phyloP scores from a whole-genome alignment of 2,113 vertebrate genomes.

The Pachycephala philippinensis region DNA sequence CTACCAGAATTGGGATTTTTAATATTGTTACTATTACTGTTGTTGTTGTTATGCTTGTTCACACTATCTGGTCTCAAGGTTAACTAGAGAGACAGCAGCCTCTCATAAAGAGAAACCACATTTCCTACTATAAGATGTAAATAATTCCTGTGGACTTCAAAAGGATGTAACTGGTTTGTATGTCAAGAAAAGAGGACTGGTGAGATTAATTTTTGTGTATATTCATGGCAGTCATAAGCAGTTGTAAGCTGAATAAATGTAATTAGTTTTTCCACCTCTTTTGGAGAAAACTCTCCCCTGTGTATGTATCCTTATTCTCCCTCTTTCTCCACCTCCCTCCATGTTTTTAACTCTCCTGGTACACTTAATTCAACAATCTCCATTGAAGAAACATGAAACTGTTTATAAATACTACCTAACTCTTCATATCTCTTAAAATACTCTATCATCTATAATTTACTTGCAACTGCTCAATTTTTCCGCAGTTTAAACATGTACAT shows the following conservation, averaged over 20 bases:
- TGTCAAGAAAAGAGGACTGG: not conserved
- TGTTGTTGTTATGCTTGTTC: not conserved
- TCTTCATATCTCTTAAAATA: not conserved
- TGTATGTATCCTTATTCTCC: not conserved
- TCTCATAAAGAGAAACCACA: not conserved
- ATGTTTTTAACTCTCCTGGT: not conserved
- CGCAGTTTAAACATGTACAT: not conserved
- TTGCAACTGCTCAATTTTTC: not conserved
- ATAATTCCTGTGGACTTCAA: not conserved
- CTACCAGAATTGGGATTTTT: not conserved
- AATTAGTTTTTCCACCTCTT: not conserved
- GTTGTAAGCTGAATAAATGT: not conserved
- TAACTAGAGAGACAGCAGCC: not conserved
- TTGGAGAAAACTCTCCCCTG: not conserved
- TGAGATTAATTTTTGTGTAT: not conserved
- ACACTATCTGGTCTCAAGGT: not conserved
- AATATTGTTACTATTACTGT: not conserved
- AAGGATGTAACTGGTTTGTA: not conserved
- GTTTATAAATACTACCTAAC: not conserved
- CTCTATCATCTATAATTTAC: not conserved
- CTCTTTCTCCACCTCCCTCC: not conserved
- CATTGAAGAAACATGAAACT: not conserved
- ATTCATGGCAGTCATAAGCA: not conserved
- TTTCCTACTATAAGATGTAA: not conserved
- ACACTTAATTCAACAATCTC: not conserved